A percentile compares a stretch with the other conserved stretches of the same genome.
phyloP scores from a whole-genome alignment of 2,113 vertebrate genomes.

The Felis chaus region DNA sequence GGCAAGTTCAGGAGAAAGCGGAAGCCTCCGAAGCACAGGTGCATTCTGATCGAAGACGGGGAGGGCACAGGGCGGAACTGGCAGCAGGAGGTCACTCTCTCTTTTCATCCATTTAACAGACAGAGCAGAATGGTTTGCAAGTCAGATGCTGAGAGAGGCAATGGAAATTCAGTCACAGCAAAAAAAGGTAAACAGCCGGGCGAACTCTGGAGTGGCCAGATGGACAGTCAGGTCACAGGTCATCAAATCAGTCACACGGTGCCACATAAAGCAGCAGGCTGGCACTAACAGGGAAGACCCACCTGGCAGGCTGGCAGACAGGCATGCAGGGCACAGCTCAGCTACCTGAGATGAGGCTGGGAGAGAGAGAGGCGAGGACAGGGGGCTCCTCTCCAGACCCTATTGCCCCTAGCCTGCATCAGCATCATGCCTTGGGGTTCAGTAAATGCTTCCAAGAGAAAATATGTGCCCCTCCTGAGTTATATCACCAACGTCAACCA shows the following conservation, averaged over 20 bases:
- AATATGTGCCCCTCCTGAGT: neutral
- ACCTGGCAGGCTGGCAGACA: slow-evolving; percentile 57
- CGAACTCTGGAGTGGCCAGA: slow-evolving; percentile 65
- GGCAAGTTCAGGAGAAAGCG: neutral
- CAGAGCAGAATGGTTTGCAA: slow-evolving; percentile 66
- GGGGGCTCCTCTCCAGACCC: neutral
- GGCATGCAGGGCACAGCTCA: neutral
- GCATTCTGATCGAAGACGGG: neutral
- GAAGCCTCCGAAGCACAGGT: slow-evolving; percentile 37
- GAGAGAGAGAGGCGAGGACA: neutral
- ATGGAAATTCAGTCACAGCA: slow-evolving; percentile 70
- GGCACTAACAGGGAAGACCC: slow-evolving; percentile 64
- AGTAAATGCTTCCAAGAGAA: neutral
- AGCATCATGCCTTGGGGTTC: neutral
- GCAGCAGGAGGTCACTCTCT: slow-evolving; percentile 53
- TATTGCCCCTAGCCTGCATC: neutral
- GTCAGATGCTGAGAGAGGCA: slow-evolving; percentile 62
- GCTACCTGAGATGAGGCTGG: neutral
- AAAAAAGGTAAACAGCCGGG: slow-evolving; percentile 11
- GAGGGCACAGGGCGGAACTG: neutral
- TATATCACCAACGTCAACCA: neutral
- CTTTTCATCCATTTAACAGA: slow-evolving; percentile 57
- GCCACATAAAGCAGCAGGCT: slow-evolving; percentile 67
- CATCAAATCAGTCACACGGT: slow-evolving; percentile 69
- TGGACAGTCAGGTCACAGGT: slow-evolving; percentile 77